A percentile compares a stretch with the other conserved stretches of the same genome.
phyloP scores from a whole-genome alignment of 2,113 vertebrate genomes.

The Dasypus novemcinctus region DNA sequence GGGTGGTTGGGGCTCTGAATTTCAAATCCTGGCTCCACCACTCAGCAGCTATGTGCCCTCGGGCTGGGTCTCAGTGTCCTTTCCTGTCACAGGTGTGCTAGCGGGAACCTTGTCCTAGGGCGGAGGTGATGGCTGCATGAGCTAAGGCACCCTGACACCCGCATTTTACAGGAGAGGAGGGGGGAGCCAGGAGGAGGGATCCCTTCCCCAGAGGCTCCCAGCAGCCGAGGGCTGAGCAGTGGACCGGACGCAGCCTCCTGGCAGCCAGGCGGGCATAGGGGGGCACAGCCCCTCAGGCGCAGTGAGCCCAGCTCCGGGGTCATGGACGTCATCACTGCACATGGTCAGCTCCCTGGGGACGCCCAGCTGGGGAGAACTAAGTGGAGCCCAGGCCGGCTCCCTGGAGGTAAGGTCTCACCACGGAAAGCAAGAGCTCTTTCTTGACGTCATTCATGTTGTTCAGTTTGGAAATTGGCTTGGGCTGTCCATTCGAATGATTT shows the following conservation, averaged over 20 bases:
- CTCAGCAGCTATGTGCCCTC: not conserved
- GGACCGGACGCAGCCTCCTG: not conserved
- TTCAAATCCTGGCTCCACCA: not conserved
- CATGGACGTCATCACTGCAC: not conserved
- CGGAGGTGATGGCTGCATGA: not conserved
- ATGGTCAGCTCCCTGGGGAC: not conserved
- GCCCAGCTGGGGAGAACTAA: not conserved
- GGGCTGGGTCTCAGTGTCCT: not conserved
- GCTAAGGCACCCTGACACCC: not conserved
- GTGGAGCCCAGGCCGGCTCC: not conserved
- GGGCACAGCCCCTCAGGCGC: not conserved
- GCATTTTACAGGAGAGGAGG: no score
- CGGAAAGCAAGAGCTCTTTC: not conserved
- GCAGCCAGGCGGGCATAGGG: accelerated
- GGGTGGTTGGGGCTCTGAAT: not conserved
- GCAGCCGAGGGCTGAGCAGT: not conserved
- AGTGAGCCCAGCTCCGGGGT: accelerated
- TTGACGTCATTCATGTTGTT: accelerated
- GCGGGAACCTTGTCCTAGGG: accelerated
- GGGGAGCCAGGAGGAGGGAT: accelerated
- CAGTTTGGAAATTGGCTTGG: not conserved
- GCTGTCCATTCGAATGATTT: not conserved
- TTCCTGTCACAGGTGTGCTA: no score
- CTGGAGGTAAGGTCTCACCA: not conserved
- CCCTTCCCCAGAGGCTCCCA: accelerated